Evolutionary conservation across 2,888 invertebrate genomes (phyloP), one percentile per base, ranked within the genome.

Genomic region (Orgyia antiqua): DNA sequence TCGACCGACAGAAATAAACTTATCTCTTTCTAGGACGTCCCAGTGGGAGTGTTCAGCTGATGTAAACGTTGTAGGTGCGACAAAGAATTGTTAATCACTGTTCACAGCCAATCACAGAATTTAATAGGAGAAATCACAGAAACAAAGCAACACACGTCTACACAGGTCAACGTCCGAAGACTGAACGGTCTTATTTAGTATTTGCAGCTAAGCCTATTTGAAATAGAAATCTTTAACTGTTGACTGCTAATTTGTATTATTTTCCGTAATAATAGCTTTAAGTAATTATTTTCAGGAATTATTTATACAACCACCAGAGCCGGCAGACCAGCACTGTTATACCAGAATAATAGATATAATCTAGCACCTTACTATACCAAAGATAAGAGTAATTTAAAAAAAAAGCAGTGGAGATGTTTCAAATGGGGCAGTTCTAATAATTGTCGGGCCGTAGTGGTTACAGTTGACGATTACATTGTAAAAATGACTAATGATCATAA

Each of bases 321-420:
- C 1, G 32, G 32, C 7, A 21, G 32, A 2, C 32, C 32, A 6
- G 32, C 27, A 2, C 12, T 32, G 12, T 4, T 32, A 10, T 27
- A 23, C n/a, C 17, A 27, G 2, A 32, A 32, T 12, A 9, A 27
- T 10, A 21, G 32, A 6, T 32, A 32, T 3, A 32, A 32, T 5
- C 32, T 32, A 1, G 27, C 32, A 7, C 32, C 27, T 9, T 32
- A 32, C 17, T 32, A 32, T 18, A 27, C 17, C 3, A 23, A 10
- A 10, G 17, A 9, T 1, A 32, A 17, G 11, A 11, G 10, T n/a
- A 23, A n/a, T 8, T 17, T 23, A 2, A 17, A 24, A 10, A 32
- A 24, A 10, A 32, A 27, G 11, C 27, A 32, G 8, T 32, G 27
- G 27, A 15, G 32, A 4, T 32, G 32, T 13, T 12, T 10, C 10